phyloP scores from a whole-genome alignment of 2,888 invertebrate species.

The Digitonthophagus gazella region DNA sequence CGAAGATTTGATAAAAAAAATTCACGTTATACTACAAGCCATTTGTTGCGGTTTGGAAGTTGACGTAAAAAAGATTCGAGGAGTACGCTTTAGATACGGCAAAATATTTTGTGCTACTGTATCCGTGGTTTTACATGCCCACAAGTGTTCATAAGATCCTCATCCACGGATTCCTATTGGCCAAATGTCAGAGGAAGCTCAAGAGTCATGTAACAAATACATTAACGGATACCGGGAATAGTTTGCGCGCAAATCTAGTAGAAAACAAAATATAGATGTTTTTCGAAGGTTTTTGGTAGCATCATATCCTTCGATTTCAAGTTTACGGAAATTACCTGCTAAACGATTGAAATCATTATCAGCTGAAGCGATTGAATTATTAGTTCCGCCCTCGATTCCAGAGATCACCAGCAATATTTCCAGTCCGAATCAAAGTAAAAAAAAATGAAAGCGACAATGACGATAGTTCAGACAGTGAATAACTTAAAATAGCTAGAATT shows the following conservation, averaged over 20 bases:
- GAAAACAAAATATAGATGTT: background rate
- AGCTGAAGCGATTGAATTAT: too few species aligned
- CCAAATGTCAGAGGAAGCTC: conserved; percentile 1
- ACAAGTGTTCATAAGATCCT: conserved; percentile 17
- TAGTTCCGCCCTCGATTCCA: too few species aligned
- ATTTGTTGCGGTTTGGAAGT: conserved; percentile 18
- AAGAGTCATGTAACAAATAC: conserved; percentile 1
- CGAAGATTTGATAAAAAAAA: conserved; percentile 18
- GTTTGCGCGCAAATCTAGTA: background rate
- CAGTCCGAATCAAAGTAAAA: too few species aligned
- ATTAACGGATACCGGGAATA: background rate
- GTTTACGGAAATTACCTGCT: too few species aligned
- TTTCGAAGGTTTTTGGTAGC: background rate
- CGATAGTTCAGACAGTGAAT: too few species aligned
- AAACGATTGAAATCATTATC: too few species aligned
- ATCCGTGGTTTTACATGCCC: conserved; percentile 20
- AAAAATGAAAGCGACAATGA: too few species aligned
- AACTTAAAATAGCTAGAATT: too few species aligned
- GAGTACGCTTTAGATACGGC: conserved; percentile 3
- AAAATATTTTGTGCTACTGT: conserved; percentile 8
- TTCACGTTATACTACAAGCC: conserved; percentile 14
- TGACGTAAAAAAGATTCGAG: conserved; percentile 12
- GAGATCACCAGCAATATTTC: too few species aligned
- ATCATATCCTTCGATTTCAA: background rate
- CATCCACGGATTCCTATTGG: conserved; percentile 8